These are phyloP conservation scores for Rostratula benghalensis DNA, from an alignment of 2,113 vertebrate genomes.

Conservation along the genomic window DNA sequence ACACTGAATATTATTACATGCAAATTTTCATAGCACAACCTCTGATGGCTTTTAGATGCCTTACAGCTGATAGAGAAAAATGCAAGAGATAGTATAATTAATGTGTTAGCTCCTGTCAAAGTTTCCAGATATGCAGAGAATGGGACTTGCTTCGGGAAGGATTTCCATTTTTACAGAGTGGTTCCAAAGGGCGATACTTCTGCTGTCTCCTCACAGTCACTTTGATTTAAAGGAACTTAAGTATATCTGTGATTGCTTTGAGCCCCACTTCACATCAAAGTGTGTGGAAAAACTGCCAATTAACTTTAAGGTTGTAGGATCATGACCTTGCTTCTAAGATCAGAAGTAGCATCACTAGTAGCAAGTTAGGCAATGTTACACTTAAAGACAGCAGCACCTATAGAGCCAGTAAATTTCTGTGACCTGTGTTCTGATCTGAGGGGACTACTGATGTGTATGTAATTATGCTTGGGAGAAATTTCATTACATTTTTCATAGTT, in stretches of 20 bases:
- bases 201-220: not conserved
- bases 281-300: slow-evolving; percentile 21
- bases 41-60: not conserved
- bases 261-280: slow-evolving; percentile 45
- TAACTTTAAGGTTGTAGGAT: slow-evolving; percentile 49
- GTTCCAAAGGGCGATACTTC: not conserved
- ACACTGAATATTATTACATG: not conserved
- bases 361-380: not conserved
- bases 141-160: not conserved
- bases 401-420: not conserved
- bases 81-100: not conserved
- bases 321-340: slow-evolving; percentile 34
- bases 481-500: not conserved
- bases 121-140: not conserved
- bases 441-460: not conserved
- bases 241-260: not conserved
- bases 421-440: not conserved
- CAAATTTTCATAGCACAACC: not conserved
- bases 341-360: slow-evolving; percentile 18
- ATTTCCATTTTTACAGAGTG: not conserved
- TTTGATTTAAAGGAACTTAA: slow-evolving; percentile 41
- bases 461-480: not conserved
- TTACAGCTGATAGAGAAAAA: not conserved
- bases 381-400: not conserved
- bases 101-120: not conserved